These are phyloP conservation scores for Caenorhabditis tropicalis DNA, from an alignment of 1,140 invertebrate genomes.

Conservation along the genomic window DNA sequence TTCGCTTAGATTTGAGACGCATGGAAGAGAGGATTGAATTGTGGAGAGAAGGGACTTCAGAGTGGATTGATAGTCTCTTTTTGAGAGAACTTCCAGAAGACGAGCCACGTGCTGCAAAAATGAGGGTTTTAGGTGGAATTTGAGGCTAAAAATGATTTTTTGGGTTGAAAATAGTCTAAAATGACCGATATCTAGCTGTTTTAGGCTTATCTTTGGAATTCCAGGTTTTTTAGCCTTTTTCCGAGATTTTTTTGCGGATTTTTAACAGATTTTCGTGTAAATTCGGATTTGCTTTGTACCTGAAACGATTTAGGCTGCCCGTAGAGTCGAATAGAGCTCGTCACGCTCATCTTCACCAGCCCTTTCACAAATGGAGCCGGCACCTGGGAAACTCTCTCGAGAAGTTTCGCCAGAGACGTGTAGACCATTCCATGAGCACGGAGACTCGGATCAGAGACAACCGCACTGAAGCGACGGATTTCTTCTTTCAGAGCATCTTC, in stretches of 20 bases:
- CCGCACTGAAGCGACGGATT: conserved; percentile 12
- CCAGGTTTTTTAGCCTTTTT: background rate
- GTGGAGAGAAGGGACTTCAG: background rate
- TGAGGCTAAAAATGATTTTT: too few species aligned
- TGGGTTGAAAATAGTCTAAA: background rate
- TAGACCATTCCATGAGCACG: conserved; percentile 16
- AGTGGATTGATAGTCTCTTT: background rate
- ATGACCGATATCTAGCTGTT: background rate
- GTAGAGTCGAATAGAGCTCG: conserved; percentile 13
- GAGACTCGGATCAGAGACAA: conserved; percentile 23
- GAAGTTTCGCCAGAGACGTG: background rate
- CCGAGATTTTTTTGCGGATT: background rate
- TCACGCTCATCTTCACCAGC: background rate
- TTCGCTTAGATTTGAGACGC: background rate
- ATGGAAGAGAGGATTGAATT: background rate
- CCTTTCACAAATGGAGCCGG: conserved; percentile 27
- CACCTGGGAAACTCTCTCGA: background rate
- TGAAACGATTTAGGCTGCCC: conserved; percentile 16
- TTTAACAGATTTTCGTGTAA: too few species aligned
- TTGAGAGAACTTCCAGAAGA: conserved; percentile 26
- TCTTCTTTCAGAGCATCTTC: conserved; percentile 44
- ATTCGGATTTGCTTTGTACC: background rate
- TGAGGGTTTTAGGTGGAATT: too few species aligned
- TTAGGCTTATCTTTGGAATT: too few species aligned
- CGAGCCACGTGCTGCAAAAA: conserved; percentile 13